phyloP scores from a whole-genome alignment of 2,797 vertebrate species.

The Ptychadena robeensis region DNA sequence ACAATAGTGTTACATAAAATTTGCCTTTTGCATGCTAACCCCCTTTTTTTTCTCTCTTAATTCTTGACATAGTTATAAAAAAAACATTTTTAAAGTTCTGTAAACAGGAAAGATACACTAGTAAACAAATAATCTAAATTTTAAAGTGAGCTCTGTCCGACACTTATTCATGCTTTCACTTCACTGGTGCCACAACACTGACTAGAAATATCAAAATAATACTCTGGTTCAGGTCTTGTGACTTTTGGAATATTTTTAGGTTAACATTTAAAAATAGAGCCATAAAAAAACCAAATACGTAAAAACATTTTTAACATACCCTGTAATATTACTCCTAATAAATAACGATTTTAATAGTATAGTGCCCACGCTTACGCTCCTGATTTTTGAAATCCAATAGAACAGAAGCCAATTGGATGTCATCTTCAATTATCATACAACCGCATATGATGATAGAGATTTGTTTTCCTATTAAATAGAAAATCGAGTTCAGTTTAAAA shows the following conservation, averaged over 20 bases:
- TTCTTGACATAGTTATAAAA: too few relatives aligned
- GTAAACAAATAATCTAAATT: too few relatives aligned
- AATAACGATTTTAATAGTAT: background rate
- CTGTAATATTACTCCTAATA: background rate
- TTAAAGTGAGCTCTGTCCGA: background rate
- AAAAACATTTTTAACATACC: background rate
- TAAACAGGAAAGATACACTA: background rate
- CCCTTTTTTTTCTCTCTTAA: too few relatives aligned
- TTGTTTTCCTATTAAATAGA: too few relatives aligned
- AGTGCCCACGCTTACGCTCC: background rate
- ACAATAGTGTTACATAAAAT: too few relatives aligned
- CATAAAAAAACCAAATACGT: background rate
- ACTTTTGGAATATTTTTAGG: too few relatives aligned
- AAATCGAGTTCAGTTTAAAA: conserved; percentile 68
- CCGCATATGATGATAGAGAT: too few relatives aligned
- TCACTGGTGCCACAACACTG: background rate
- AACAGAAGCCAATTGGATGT: background rate
- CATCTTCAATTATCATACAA: background rate
- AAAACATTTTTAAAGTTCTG: too few relatives aligned
- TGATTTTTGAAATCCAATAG: background rate
- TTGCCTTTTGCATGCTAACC: too few relatives aligned
- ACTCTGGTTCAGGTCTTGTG: too few relatives aligned
- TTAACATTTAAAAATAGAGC: background rate
- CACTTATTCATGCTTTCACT: background rate
- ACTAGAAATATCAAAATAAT: background rate